A percentile compares a stretch with the other conserved stretches of the same genome.
These are phyloP conservation scores for Machaerirhynchus nigripectus DNA, from an alignment of 2,113 vertebrate species.

Conservation along the genomic window DNA sequence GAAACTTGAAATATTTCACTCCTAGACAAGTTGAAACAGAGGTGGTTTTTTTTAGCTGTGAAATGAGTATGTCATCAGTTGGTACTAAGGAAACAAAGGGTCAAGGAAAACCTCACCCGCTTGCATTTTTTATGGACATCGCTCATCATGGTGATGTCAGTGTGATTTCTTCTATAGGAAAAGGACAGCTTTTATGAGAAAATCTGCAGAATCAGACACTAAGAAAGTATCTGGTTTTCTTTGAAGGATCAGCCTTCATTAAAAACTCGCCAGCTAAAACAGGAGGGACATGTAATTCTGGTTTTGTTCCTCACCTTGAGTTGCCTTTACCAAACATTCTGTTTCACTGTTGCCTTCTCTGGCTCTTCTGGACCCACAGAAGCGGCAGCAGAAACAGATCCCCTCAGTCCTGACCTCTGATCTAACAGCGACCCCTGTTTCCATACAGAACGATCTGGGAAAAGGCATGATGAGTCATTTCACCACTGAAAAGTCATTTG, in stretches of 20 bases:
- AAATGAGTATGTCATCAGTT: neutral
- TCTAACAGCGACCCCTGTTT: neutral
- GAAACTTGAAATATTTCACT: neutral
- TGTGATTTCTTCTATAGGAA: neutral
- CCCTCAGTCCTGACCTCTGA: neutral
- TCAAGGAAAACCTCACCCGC: neutral
- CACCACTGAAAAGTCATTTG: neutral
- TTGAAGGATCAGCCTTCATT: neutral
- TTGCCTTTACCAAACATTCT: rapidly evolving
- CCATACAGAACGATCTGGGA: rapidly evolving
- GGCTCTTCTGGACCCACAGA: neutral
- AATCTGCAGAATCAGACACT: neutral
- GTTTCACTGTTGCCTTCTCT: rapidly evolving
- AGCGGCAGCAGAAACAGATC: neutral
- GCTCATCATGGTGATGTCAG: neutral
- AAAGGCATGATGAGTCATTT: neutral
- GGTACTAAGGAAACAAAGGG: slow-evolving; percentile 10
- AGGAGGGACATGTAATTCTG: neutral
- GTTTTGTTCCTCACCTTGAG: neutral
- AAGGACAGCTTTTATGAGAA: neutral
- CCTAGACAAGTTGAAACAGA: slow-evolving; percentile 14
- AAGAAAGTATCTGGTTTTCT: neutral
- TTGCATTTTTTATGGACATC: neutral
- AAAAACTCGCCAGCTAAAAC: neutral
- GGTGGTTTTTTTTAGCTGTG: neutral